Evolutionary conservation across 2,888 invertebrate genomes (phyloP), one percentile per base, ranked within the genome.

Genomic region (Anaspis maculata): DNA sequence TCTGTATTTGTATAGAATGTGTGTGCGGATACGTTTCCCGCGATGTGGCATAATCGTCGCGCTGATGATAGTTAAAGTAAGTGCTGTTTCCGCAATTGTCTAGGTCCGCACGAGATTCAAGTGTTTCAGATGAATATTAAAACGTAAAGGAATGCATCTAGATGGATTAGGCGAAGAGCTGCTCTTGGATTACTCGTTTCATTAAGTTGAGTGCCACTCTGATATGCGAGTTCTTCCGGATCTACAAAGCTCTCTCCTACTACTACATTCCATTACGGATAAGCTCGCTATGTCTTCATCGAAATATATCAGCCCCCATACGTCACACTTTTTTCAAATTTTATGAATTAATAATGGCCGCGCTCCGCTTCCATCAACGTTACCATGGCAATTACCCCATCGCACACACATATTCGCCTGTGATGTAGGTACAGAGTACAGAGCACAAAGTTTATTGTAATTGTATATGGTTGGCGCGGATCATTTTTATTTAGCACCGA

Each of bases 191-290:
- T 69, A 69, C 66, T 61, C 68, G 68, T 69, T 70, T 70, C 70
- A 70, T 70, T 69, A 69, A 66, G 66, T 66, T 68, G 68, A 70
- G 70, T 70, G 70, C 68, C 67, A 63, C 61, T 59, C 62, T 61
- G 57, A 58, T 61, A 59, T 56, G 57, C 55, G 55, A 56, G 56
- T 61, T 57, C 57, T 59, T 59, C 59, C 58, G 58, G 57, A 48
- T 46, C 45, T 42, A 43, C 43, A 37, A 39, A 37, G 31, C 39
- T 39, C 44, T 41, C 37, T 39, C 40, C 27, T 33, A 27, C 39
- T 40, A 48, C 53, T 56, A 54, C 61, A 59, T 59, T 59, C 57
- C 56, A 59, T 59, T 60, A 57, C 51, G 54, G 52, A 51, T 54
- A 51, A 52, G 52, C 51, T 42, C 42, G 41, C 55, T 52, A 61